These are phyloP conservation scores for Fissipunctia ypsillon DNA, from an alignment of 2,888 invertebrate genomes.

Conservation along the genomic window DNA sequence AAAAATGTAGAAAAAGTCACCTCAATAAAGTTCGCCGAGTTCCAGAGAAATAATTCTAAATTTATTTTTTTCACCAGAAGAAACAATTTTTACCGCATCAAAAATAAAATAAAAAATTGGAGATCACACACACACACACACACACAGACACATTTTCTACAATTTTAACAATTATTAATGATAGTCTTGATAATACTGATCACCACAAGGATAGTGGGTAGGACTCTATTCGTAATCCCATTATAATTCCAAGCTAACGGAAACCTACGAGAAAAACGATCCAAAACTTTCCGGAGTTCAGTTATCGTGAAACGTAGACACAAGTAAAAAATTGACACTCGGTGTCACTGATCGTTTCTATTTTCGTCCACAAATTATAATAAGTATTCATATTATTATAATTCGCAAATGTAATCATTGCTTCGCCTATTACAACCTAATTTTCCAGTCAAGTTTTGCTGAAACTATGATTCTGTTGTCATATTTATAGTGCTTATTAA, in stretches of 20 bases:
- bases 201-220: too few relatives aligned
- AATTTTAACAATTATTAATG: too few relatives aligned
- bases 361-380: slow-evolving; percentile 41
- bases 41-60: neutral
- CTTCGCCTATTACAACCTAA: slow-evolving; percentile 48
- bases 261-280: neutral
- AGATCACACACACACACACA: too few relatives aligned
- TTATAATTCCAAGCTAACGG: too few relatives aligned
- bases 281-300: slow-evolving; percentile 16
- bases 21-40: neutral
- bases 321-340: neutral
- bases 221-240: too few relatives aligned
- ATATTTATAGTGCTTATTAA: slow-evolving; percentile 23
- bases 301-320: neutral
- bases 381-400: slow-evolving; percentile 44
- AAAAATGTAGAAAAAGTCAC: neutral
- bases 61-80: too few relatives aligned
- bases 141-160: too few relatives aligned
- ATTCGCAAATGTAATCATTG: slow-evolving; percentile 41
- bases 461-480: slow-evolving; percentile 46
- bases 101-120: too few relatives aligned
- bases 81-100: too few relatives aligned
- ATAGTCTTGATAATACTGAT: neutral
- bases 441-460: slow-evolving; percentile 52
- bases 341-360: slow-evolving; percentile 28